Evolutionary conservation across 2,888 invertebrate genomes (phyloP), one percentile per base, ranked within the genome.

Genomic region (Phymatocera aterrima): DNA sequence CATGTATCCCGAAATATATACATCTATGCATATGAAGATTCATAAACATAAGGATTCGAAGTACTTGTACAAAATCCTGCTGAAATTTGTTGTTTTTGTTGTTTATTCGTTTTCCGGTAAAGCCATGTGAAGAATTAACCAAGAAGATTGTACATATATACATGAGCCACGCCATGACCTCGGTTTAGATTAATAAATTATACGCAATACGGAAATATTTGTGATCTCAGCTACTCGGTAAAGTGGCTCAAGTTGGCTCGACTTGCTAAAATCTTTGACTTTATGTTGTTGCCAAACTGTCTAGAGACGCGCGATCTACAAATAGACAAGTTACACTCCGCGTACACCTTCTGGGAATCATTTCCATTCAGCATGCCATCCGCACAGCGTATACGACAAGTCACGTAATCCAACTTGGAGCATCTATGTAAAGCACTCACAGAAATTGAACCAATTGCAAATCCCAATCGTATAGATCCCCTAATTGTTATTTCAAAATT

Each of bases 251-350:
- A 78, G 68, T 78, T 78, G 78, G 78, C 78, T 51, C 68, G 43
- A 70, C 54, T 37, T 31, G 31, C 40, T 68, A 78, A 77, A 78
- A 78, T 68, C 46, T n/a, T n/a, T 21, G 68, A 54, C 51, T 68
- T 75, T 57, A 57, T 57, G 75, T 70, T 57, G 78, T 70, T 78
- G 78, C 78, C 78, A 78, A 78, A 78, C 78, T 78, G 78, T 78
- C 78, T 78, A 54, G 78, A 54, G 78, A 78, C 31, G 46, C 57
- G 48, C 8, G 48, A 46, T 48, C 78, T 21, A 46, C 54, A 54
- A 78, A 78, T 78, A 78, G 78, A 70, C 31, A 5, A 48, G 51
- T 51, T 43, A 72, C 31, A 51, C 28, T 10, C 12, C 28, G 51
- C 34, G 34, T 34, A 72, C 72, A 51, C 21, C 72, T 51, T 72